These are phyloP conservation scores for Spatulosminthurus flaviceps DNA, from an alignment of 2,888 invertebrate species.

Conservation along the genomic window DNA sequence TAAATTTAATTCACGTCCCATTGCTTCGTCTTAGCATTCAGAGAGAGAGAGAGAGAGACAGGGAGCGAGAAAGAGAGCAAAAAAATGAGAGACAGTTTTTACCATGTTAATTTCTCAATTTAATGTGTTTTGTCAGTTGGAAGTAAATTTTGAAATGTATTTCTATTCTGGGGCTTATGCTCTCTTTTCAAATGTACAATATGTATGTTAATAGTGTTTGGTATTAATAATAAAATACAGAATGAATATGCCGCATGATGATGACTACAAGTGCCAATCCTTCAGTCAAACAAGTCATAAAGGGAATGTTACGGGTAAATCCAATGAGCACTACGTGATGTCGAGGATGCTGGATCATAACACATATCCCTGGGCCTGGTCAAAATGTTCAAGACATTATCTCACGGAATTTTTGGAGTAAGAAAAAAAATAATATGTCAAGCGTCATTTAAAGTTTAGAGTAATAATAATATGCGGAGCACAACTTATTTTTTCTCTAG, in stretches of 20 bases:
- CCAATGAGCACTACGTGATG: constrained; percentile 77
- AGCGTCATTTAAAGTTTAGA: too few species aligned
- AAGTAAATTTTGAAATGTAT: not conserved
- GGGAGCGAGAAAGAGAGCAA: too few species aligned
- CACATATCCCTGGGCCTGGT: constrained; percentile 90
- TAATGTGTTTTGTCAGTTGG: constrained; percentile 10
- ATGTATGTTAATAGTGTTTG: too few species aligned
- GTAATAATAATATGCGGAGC: too few species aligned
- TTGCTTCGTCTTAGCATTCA: too few species aligned
- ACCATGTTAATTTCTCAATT: not conserved
- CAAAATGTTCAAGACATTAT: constrained; percentile 77
- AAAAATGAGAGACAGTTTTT: not conserved
- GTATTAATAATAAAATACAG: too few species aligned
- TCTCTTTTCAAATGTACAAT: constrained; percentile 37
- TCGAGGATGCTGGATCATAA: constrained; percentile 81
- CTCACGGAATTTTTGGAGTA: constrained; percentile 83
- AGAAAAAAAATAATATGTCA: too few species aligned
- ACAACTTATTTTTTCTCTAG: too few species aligned
- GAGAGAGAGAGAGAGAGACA: not conserved
- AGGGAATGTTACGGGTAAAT: constrained; percentile 60
- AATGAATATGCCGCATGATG: constrained; percentile 86
- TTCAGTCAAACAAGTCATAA: constrained; percentile 64
- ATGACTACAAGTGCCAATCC: constrained; percentile 75
- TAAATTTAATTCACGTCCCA: not conserved
- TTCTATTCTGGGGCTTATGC: too few species aligned